Evolutionary conservation across 2,888 invertebrate species (phyloP).

Genomic region (Drosophila birchii): DNA sequence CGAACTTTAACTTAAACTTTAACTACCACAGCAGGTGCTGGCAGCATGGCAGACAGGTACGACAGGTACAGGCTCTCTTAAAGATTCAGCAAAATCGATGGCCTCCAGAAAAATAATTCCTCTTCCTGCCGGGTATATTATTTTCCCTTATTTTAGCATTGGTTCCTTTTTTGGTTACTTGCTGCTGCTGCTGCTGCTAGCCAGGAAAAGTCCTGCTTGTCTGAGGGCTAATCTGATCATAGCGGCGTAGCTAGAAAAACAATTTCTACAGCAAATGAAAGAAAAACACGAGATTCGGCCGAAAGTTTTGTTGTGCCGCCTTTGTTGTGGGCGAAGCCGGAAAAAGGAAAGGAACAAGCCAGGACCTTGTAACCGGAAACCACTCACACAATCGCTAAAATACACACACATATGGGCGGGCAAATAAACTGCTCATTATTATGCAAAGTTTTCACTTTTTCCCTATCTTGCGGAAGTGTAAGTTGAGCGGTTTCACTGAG

Average conservation of each 20-base stretch:
- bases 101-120: slow-evolving; percentile 26
- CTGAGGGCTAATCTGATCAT: slow-evolving; percentile 70
- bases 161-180: not conserved
- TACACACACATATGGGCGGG: slow-evolving; percentile 29
- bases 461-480: slow-evolving; percentile 59
- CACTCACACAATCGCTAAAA: slow-evolving; percentile 27
- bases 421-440: slow-evolving; percentile 77
- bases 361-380: slow-evolving; percentile 58
- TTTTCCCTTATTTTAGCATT: not conserved
- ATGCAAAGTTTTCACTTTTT: slow-evolving; percentile 72
- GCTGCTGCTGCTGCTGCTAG: not conserved
- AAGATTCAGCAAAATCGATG: slow-evolving; percentile 24
- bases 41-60: not conserved
- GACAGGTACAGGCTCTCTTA: not conserved
- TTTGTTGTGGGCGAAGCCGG: slow-evolving; percentile 56
- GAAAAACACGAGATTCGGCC: slow-evolving; percentile 65
- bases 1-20: slow-evolving; percentile 5
- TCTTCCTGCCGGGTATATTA: not conserved
- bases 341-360: slow-evolving; percentile 29
- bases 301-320: slow-evolving; percentile 55
- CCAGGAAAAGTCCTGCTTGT: slow-evolving; percentile 26
- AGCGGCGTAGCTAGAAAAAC: slow-evolving; percentile 63
- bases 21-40: slow-evolving; percentile 20
- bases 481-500: slow-evolving; percentile 43
- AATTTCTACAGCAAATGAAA: slow-evolving; percentile 72